phyloP scores from a whole-genome alignment of 2,888 invertebrate genomes.

The Dynastes grantii region DNA sequence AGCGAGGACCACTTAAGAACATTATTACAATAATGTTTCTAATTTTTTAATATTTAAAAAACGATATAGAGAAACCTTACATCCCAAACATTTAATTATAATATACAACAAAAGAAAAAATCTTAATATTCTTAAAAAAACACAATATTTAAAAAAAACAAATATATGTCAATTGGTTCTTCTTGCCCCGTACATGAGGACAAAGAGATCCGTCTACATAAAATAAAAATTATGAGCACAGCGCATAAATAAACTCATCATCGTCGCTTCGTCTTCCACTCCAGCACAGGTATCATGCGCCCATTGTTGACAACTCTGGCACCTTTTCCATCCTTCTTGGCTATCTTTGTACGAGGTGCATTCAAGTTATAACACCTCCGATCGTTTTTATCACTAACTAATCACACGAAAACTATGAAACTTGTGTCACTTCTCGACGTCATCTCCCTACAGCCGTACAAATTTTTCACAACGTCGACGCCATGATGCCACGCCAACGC shows the following conservation, averaged over 20 bases:
- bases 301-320: constrained; percentile 56
- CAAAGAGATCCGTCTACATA: constrained; percentile 4
- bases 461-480: too few relatives aligned
- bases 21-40: constrained; percentile 20
- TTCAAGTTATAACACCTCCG: too few relatives aligned
- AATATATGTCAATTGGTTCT: constrained; percentile 21
- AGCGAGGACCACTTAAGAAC: not conserved
- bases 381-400: too few relatives aligned
- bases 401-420: too few relatives aligned
- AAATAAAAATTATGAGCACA: constrained; percentile 13
- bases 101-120: constrained; percentile 9
- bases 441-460: too few relatives aligned
- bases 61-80: not conserved
- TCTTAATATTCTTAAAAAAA: constrained; percentile 15
- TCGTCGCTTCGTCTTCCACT: constrained; percentile 37
- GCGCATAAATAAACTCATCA: constrained; percentile 33
- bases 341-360: constrained; percentile 1
- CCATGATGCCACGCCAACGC: too few relatives aligned
- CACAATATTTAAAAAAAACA: too few relatives aligned
- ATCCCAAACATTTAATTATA: constrained; percentile 7
- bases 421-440: too few relatives aligned
- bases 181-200: constrained; percentile 17
- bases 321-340: constrained; percentile 54
- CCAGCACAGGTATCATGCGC: constrained; percentile 54
- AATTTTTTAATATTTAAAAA: constrained; percentile 3